Conservation (phyloP, 1,140 invertebrate species). For the Potamilus streckersoni region DNA sequence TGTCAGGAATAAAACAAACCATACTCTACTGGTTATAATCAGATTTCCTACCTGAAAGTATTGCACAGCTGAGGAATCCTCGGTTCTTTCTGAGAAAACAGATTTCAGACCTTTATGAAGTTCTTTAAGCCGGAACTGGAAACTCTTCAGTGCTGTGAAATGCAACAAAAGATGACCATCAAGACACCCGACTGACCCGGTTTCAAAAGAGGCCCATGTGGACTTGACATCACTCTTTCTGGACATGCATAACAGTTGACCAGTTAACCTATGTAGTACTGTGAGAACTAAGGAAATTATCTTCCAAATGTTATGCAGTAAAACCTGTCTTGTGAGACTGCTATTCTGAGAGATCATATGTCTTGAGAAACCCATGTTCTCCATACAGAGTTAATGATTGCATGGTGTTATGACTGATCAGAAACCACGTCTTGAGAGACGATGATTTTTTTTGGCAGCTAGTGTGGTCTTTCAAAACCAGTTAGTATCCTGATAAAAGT, state of each 20-base stretch:
- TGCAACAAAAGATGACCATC: constrained; percentile 3
- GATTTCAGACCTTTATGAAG: constrained; percentile 54
- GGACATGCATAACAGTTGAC: not conserved
- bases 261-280: too few relatives aligned
- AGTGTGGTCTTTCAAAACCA: too few relatives aligned
- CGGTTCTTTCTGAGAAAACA: constrained; percentile 95
- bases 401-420: too few relatives aligned
- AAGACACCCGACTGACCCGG: not conserved
- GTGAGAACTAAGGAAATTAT: too few relatives aligned
- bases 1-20: too few relatives aligned
- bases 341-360: not conserved
- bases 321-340: too few relatives aligned
- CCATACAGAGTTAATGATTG: too few relatives aligned
- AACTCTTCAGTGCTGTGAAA: constrained; percentile 55
- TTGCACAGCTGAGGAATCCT: constrained; percentile 96
- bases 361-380: not conserved
- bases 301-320: too few relatives aligned
- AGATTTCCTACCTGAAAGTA: constrained; percentile 79
- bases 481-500: not conserved
- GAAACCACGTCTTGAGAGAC: too few relatives aligned
- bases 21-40: not conserved
- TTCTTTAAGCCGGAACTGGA: constrained; percentile 52
- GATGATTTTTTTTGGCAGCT: too few relatives aligned
- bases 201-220: not conserved
- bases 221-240: too few relatives aligned